These are phyloP conservation scores for Epicampocera succincta DNA, from an alignment of 2,888 invertebrate genomes.

Conservation along the genomic window DNA sequence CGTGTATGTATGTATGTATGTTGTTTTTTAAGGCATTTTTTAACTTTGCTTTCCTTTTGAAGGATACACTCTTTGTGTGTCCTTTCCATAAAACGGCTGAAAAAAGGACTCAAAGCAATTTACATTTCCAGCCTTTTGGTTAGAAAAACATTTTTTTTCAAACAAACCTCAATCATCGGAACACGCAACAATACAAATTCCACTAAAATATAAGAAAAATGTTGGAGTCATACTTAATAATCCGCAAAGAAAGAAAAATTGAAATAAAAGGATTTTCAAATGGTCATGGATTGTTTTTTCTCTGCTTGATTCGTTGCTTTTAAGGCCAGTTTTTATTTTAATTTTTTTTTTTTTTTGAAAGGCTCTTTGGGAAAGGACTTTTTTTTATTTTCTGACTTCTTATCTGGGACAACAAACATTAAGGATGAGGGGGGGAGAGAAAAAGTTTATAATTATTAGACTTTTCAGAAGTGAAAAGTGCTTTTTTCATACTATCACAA, in stretches of 20 bases:
- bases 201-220: neutral
- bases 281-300: slow-evolving; percentile 31
- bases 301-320: slow-evolving; percentile 22
- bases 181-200: slow-evolving; percentile 5
- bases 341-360: neutral
- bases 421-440: too few relatives aligned
- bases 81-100: neutral
- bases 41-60: slow-evolving; percentile 30
- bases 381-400: neutral
- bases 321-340: slow-evolving; percentile 3
- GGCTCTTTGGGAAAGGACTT: slow-evolving; percentile 13
- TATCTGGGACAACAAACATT: too few relatives aligned
- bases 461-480: too few relatives aligned
- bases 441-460: too few relatives aligned
- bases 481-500: too few relatives aligned
- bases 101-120: slow-evolving; percentile 31
- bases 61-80: neutral
- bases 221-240: slow-evolving; percentile 46
- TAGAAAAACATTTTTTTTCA: neutral
- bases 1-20: neutral
- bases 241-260: slow-evolving; percentile 25
- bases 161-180: neutral
- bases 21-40: neutral
- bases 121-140: neutral
- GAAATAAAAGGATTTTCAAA: slow-evolving; percentile 49